Conservation (phyloP, 2,888 invertebrate species). For the Hirtodrosophila alboralis region DNA sequence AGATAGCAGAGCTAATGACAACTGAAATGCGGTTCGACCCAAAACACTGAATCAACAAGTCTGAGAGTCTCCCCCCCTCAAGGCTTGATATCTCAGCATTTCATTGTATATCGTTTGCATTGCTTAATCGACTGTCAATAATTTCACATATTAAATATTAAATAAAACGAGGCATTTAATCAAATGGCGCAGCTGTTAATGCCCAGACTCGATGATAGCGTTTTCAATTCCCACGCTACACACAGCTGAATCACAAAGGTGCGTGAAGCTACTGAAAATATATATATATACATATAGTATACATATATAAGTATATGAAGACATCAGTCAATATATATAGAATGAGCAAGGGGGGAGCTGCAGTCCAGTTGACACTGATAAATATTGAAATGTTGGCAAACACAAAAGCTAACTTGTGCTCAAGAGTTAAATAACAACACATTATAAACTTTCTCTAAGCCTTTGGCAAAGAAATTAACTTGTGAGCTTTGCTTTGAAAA, state of each 20-base stretch:
- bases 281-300: not conserved
- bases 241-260: conserved; percentile 52
- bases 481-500: no score
- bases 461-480: no score
- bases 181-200: conserved; percentile 69
- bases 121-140: conserved; percentile 77
- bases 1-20: conserved; percentile 40
- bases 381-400: conserved; percentile 43
- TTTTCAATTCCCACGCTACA: conserved; percentile 68
- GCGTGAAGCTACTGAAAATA: conserved; percentile 39
- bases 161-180: conserved; percentile 77
- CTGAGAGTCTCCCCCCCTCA: conserved; percentile 28
- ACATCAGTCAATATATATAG: conserved; percentile 52
- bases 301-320: conserved; percentile 43
- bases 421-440: conserved; percentile 14
- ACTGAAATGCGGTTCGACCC: conserved; percentile 46
- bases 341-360: not conserved
- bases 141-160: conserved; percentile 77
- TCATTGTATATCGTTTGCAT: conserved; percentile 59
- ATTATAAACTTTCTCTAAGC: conserved; percentile 3
- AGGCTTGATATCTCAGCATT: no score
- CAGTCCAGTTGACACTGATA: conserved; percentile 40
- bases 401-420: not conserved
- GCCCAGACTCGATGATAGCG: conserved; percentile 49
- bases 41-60: conserved; percentile 32